Evolutionary conservation across 2,113 vertebrate genomes (phyloP), one percentile per base, ranked within the genome.

Genomic region (Sclerurus mexicanus): DNA sequence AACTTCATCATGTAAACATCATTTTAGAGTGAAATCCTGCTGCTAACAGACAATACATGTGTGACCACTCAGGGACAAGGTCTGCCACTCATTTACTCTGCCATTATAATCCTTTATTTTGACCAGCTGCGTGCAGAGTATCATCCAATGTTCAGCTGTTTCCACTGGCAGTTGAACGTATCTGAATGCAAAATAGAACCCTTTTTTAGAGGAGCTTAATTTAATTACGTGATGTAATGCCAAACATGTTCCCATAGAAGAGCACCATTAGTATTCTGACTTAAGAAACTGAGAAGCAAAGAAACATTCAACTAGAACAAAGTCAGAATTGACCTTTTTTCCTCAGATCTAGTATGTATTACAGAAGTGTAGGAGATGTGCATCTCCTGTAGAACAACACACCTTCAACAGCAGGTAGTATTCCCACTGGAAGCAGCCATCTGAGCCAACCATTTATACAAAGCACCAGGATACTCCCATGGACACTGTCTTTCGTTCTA

Each of bases 281-380:
- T 77, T 63, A 28, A 30, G n/a, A 63, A 78, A 74, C 64, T 84
- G 2, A 0, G 50, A 77, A 69, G 24, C 49, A 86, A 79, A 83
- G 68, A 40, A 47, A 67, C 0, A 0, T 44, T 72, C 2, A 1
- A 28, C 47, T 52, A 14, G 11, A 64, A 49, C 33, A 9, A 87
- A 79, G 56, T 33, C 42, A 85, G 64, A 84, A 46, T 6, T 35
- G 7, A 31, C 31, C 1, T 0, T 22, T 73, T 33, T 63, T 33
- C 0, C 46, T 63, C 15, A 28, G 8, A 33, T 33, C 30, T 39
- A 19, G 18, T n/a, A 21, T 23, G 4, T 18, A 2, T 18, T 52
- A 33, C 64, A 77, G 49, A 47, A 56, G 28, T 1, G 49, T 1
- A 27, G 23, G 56, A 39, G 20, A 30, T 0, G 0, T 33, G 25